Evolutionary conservation across 2,888 invertebrate genomes (phyloP), one percentile per base, ranked within the genome.

Genomic region (Drosophila pseudotakahashii): DNA sequence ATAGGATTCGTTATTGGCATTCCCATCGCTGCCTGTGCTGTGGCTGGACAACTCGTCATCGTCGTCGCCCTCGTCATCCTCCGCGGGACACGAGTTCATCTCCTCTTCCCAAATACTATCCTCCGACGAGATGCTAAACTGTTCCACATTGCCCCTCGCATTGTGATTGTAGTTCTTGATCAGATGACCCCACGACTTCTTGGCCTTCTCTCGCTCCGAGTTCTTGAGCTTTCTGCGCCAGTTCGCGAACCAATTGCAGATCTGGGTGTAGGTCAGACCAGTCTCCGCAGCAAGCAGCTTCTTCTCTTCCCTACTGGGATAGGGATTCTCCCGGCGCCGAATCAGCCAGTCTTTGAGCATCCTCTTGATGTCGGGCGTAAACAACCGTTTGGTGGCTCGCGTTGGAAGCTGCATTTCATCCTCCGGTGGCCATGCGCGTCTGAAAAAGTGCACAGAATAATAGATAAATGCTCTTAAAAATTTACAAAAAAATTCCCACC

Each of bases 231-330:
- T 96, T 81, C 96, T 92, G 68, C 96, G 93, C 96, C 96, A 96
- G 87, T 96, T 96, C n/a, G 96, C 96, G 90, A 96, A 96, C 96
- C 96, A 96, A 91, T 96, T 96, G 75, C 91, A 93, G 91, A 95
- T 96, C 93, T 96, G 96, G 81, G 95, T 95, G 82, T 96, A 96
- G 19, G 96, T 96, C 26, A 96, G 93, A 47, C 96, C 96, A 2
- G 96, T 96, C 92, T 96, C 95, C 23, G 94, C 92, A 2, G 96
- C 95, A 64, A 96, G 92, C 54, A 94, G 93, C 92, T 95, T 95
- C 89, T 96, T 96, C 90, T 96, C 96, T 78, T 95, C 95, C 69
- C 96, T 93, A 88, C 95, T 96, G 1, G 96, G 96, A 91, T 96
- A 96, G 0, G 96, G 96, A 90, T 96, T 96, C 76, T 96, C 96